Evolutionary conservation across 2,797 vertebrate species (phyloP).

Genomic region (Artibeus lituratus): DNA sequence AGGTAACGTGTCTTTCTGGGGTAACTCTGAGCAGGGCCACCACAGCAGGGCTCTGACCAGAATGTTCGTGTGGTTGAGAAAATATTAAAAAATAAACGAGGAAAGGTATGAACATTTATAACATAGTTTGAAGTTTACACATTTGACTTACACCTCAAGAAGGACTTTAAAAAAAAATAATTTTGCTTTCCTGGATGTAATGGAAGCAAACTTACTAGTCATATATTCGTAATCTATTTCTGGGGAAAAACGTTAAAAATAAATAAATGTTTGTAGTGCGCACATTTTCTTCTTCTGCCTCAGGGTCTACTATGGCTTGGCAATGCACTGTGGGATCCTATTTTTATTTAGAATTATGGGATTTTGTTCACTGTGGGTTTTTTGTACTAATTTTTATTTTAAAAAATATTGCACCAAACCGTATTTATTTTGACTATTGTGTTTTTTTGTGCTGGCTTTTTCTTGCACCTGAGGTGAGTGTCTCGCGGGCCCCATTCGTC

Average conservation of each 20-base stretch:
- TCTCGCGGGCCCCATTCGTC: neutral
- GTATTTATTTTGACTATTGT: neutral
- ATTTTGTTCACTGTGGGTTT: neutral
- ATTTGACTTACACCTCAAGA: neutral
- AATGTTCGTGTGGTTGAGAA: neutral
- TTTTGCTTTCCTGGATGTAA: neutral
- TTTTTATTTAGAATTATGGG: neutral
- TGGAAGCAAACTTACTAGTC: neutral
- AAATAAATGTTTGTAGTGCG: neutral
- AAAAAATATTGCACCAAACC: neutral
- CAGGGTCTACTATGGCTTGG: neutral
- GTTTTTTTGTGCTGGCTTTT: neutral
- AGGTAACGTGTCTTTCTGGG: neutral
- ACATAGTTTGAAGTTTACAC: conserved; percentile 16
- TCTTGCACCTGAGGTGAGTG: neutral
- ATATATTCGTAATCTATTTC: neutral
- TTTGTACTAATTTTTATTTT: conserved; percentile 13
- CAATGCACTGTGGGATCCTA: neutral
- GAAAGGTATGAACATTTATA: neutral
- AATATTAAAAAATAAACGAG: neutral
- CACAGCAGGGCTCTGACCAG: neutral
- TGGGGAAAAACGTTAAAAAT: neutral
- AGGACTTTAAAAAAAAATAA: neutral
- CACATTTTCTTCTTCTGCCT: neutral
- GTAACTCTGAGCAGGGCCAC: neutral